Percentiles rank a stretch among this genome's conserved stretches.
phyloP scores from a whole-genome alignment of 2,888 invertebrate species.

The Pachycephus smyrnensis region DNA sequence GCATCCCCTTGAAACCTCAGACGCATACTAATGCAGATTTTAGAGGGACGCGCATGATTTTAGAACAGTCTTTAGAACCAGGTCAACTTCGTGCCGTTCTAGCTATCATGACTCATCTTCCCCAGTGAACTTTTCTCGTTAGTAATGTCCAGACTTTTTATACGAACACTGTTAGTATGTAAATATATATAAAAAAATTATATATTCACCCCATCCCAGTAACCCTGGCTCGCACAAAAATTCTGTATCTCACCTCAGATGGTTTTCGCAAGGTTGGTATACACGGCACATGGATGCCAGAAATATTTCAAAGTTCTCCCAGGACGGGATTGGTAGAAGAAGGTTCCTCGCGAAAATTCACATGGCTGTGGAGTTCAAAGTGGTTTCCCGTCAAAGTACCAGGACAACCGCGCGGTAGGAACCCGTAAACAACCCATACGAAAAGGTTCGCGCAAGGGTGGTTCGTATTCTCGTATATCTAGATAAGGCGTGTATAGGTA shows the following conservation, averaged over 20 bases:
- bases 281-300: background rate
- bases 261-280: background rate
- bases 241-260: background rate
- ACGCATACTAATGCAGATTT: background rate
- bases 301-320: background rate
- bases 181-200: background rate
- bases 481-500: background rate
- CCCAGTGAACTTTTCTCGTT: background rate
- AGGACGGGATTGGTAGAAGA: background rate
- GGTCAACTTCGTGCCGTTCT: background rate
- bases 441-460: background rate
- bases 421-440: background rate
- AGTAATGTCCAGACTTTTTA: background rate
- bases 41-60: no score
- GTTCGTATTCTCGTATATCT: background rate
- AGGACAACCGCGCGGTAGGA: background rate
- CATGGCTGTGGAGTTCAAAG: background rate
- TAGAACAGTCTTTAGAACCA: no score
- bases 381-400: background rate
- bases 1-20: background rate
- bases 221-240: background rate
- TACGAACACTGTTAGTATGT: background rate
- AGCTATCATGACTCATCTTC: background rate
- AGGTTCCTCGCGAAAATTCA: background rate
- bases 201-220: background rate